These are phyloP conservation scores for Callionymus lyra DNA, from an alignment of 2,113 vertebrate species.

Conservation along the genomic window DNA sequence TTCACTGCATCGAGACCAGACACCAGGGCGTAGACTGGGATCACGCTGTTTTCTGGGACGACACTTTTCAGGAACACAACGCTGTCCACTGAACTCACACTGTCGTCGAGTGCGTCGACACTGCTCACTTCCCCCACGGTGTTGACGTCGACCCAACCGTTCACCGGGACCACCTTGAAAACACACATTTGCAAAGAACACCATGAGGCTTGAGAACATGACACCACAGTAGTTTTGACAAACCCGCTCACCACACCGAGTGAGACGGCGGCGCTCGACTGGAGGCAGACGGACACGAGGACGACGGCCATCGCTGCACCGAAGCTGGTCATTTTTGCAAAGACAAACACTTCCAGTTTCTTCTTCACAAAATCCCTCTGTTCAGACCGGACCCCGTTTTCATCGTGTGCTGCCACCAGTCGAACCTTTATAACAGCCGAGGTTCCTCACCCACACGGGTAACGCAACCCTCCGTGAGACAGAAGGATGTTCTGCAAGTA, in stretches of 20 bases:
- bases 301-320: constrained; percentile 25
- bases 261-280: constrained; percentile 25
- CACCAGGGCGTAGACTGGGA: neutral
- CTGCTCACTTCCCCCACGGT: no score
- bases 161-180: no score
- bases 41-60: no score
- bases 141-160: no score
- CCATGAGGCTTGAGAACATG: no score
- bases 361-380: neutral
- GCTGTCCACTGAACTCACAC: no score
- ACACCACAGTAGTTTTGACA: no score
- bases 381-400: neutral
- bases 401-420: neutral
- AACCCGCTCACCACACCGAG: constrained; percentile 26
- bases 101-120: no score
- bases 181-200: no score
- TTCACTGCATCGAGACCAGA: neutral
- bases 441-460: neutral
- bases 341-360: neutral
- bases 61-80: no score
- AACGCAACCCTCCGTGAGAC: neutral
- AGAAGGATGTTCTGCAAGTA: neutral
- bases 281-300: constrained; percentile 22
- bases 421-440: neutral
- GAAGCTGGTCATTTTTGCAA: constrained; percentile 18